These are phyloP conservation scores for Remorina albescens DNA, from an alignment of 2,797 vertebrate species.

Conservation along the genomic window DNA sequence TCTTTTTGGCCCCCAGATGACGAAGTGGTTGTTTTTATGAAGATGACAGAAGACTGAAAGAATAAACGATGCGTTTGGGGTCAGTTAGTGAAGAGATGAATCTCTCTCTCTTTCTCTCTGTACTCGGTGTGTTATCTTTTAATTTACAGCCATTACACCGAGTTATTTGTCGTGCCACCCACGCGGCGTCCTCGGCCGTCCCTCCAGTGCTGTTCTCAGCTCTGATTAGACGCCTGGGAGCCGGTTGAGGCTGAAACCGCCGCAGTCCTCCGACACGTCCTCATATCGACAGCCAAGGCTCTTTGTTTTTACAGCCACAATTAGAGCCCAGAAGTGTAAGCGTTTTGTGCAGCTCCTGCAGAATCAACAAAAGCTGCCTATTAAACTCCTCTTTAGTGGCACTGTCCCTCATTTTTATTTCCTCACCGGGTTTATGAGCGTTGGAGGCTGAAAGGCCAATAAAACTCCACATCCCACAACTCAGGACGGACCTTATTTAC, in stretches of 20 bases:
- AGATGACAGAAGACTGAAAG: neutral
- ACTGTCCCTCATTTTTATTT: slow-evolving; percentile 52
- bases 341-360: slow-evolving; percentile 69
- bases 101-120: neutral
- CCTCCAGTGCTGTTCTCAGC: slow-evolving; percentile 41
- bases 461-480: slow-evolving; percentile 30
- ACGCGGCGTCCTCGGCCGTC: slow-evolving; percentile 3
- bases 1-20: neutral
- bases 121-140: slow-evolving; percentile 35
- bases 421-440: slow-evolving; percentile 46
- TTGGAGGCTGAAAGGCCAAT: slow-evolving; percentile 27
- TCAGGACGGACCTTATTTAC: slow-evolving; percentile 9
- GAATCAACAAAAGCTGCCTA: slow-evolving; percentile 74
- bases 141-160: slow-evolving; percentile 35
- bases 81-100: neutral
- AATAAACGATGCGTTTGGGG: too few relatives aligned
- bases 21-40: neutral
- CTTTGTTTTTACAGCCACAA: slow-evolving; percentile 56
- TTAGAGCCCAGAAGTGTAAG: slow-evolving; percentile 53
- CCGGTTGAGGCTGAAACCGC: slow-evolving; percentile 18
- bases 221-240: slow-evolving; percentile 32
- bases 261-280: slow-evolving; percentile 12
- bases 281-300: slow-evolving; percentile 4
- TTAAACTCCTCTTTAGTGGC: slow-evolving; percentile 68
- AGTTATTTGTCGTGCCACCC: slow-evolving; percentile 33